A percentile compares a stretch with the other conserved stretches of the same genome.
phyloP scores from a whole-genome alignment of 2,888 invertebrate species.

The Hoplodrina blanda region DNA sequence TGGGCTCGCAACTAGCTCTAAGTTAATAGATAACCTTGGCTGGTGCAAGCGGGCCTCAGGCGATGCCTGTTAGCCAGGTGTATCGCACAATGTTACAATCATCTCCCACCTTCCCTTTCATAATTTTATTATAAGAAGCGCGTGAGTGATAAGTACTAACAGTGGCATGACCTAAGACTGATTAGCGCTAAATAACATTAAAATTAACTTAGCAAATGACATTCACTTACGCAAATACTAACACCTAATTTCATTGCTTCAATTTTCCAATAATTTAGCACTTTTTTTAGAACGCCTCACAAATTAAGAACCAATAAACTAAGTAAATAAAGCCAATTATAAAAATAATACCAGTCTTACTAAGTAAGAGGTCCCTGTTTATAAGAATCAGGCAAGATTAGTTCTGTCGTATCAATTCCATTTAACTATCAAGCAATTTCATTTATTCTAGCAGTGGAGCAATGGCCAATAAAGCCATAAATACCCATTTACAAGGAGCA shows the following conservation, averaged over 20 bases:
- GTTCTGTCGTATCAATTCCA: constrained; percentile 44
- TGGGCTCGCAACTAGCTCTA: neutral
- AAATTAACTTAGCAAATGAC: constrained; percentile 65
- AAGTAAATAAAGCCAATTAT: constrained; percentile 73
- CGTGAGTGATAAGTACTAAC: constrained; percentile 36
- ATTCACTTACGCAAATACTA: constrained; percentile 67
- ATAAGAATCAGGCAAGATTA: constrained; percentile 64
- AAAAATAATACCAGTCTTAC: constrained; percentile 75
- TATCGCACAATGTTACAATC: neutral
- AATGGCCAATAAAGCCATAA: constrained; percentile 50
- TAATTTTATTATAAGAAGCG: neutral
- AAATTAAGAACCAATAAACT: constrained; percentile 64
- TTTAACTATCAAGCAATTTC: constrained; percentile 21
- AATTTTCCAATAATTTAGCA: constrained; percentile 74
- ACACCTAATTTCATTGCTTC: constrained; percentile 80
- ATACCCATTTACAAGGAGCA: constrained; percentile 6
- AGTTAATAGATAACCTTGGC: neutral
- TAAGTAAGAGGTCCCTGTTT: constrained; percentile 66
- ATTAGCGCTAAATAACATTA: constrained; percentile 59
- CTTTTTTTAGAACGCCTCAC: constrained; percentile 62
- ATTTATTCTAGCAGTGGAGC: constrained; percentile 47
- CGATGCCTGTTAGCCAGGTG: neutral
- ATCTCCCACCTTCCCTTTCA: neutral
- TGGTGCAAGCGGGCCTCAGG: neutral
- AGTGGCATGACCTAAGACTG: constrained; percentile 42